A percentile compares a stretch with the other conserved stretches of the same genome.
These are phyloP conservation scores for Drosophila nigricruria DNA, from an alignment of 2,888 invertebrate genomes.

Conservation along the genomic window DNA sequence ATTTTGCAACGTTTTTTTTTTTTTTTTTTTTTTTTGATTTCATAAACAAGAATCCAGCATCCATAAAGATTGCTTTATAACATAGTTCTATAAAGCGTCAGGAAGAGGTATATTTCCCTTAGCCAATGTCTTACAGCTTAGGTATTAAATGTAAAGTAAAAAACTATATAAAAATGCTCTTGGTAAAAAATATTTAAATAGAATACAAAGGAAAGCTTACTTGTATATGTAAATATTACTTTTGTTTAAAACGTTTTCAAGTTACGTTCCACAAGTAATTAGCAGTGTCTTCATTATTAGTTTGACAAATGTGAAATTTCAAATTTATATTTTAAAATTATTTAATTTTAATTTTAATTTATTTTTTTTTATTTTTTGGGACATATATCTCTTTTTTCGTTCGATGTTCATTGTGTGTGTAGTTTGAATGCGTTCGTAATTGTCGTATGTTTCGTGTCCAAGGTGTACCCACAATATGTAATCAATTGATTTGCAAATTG, in stretches of 20 bases:
- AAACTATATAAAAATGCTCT: background rate
- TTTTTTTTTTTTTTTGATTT: constrained; percentile 72
- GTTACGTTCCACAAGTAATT: background rate
- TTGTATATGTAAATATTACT: background rate
- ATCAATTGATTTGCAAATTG: constrained; percentile 1
- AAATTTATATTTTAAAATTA: background rate
- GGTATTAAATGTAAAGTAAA: background rate
- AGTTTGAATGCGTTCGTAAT: constrained; percentile 43
- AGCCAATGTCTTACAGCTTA: background rate
- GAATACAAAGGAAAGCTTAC: background rate
- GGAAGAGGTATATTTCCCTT: background rate
- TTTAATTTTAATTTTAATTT: background rate
- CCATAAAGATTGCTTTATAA: background rate
- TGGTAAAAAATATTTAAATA: background rate
- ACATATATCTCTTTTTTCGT: background rate
- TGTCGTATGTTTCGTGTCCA: constrained; percentile 61
- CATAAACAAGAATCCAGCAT: constrained; percentile 20
- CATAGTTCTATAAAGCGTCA: background rate
- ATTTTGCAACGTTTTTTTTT: constrained; percentile 77
- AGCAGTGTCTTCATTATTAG: background rate
- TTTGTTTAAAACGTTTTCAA: background rate
- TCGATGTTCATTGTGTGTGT: constrained; percentile 38
- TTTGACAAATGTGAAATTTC: background rate
- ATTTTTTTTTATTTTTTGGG: background rate
- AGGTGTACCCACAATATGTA: background rate